These are phyloP conservation scores for Ictidomys tridecemlineatus DNA, from an alignment of 2,113 vertebrate species.

Conservation along the genomic window DNA sequence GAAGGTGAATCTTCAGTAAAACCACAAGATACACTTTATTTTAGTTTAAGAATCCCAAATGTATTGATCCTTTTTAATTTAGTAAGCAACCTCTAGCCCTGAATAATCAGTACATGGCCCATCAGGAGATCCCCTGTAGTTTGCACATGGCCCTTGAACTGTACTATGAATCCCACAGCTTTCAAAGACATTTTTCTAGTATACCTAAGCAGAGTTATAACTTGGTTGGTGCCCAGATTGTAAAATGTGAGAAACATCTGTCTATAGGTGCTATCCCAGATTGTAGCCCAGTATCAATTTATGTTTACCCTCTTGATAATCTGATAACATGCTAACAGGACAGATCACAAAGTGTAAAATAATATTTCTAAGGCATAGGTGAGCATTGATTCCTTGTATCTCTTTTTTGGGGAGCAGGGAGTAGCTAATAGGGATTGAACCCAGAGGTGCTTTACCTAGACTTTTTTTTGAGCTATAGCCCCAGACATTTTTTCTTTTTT, in stretches of 20 bases:
- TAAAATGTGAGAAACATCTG: neutral
- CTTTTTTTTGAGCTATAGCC: too few relatives aligned
- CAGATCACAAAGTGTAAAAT: neutral
- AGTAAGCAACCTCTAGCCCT: neutral
- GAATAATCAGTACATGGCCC: neutral
- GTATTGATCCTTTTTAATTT: neutral
- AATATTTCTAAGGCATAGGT: neutral
- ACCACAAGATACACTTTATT: neutral
- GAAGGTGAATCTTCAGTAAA: neutral
- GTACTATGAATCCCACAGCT: neutral
- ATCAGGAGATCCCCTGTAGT: neutral
- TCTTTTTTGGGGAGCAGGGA: neutral
- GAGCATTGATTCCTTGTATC: neutral
- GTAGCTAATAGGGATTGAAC: too few relatives aligned
- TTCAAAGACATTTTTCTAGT: conserved; percentile 6
- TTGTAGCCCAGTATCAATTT: neutral
- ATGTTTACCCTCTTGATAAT: neutral
- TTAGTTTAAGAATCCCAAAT: neutral
- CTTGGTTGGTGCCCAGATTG: neutral
- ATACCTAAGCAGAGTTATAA: neutral
- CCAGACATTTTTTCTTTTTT: too few relatives aligned
- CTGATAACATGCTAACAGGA: neutral
- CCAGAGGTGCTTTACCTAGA: too few relatives aligned
- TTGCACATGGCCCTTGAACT: neutral
- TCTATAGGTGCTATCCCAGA: neutral